A percentile compares a stretch with the other conserved stretches of the same genome.
phyloP scores from a whole-genome alignment of 2,113 vertebrate genomes.

The Arvicanthis niloticus region DNA sequence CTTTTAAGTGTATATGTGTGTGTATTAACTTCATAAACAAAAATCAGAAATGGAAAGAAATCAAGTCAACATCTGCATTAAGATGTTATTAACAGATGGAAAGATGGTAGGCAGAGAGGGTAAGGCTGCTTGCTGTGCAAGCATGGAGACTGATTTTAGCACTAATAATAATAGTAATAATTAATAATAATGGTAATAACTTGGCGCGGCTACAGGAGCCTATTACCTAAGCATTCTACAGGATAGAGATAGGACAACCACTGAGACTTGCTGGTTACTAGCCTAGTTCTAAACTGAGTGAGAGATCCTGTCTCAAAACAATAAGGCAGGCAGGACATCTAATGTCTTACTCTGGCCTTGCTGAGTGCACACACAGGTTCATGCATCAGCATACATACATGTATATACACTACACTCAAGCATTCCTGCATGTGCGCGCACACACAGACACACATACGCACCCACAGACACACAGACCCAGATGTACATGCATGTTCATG shows the following conservation, averaged over 20 bases:
- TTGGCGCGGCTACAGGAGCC: not conserved
- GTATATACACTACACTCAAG: not conserved
- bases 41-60: not conserved
- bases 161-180: no score
- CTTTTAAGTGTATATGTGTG: not conserved
- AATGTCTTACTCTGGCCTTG: not conserved
- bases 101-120: not conserved
- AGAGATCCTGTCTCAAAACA: not conserved
- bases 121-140: not conserved
- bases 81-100: not conserved
- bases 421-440: rapidly evolving
- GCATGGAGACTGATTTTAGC: not conserved
- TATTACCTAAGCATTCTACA: not conserved
- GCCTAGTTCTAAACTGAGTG: not conserved
- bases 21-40: not conserved
- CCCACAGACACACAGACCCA: not conserved
- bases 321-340: not conserved
- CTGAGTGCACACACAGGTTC: not conserved
- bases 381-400: not conserved
- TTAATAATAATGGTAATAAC: no score
- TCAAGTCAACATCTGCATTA: not conserved
- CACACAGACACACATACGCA: no score
- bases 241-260: not conserved
- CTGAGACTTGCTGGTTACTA: not conserved
- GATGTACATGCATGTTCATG: not conserved